Evolutionary conservation across 2,888 invertebrate species (phyloP), one percentile per base, ranked within the genome.

Genomic region (Drosophila silvestris): DNA sequence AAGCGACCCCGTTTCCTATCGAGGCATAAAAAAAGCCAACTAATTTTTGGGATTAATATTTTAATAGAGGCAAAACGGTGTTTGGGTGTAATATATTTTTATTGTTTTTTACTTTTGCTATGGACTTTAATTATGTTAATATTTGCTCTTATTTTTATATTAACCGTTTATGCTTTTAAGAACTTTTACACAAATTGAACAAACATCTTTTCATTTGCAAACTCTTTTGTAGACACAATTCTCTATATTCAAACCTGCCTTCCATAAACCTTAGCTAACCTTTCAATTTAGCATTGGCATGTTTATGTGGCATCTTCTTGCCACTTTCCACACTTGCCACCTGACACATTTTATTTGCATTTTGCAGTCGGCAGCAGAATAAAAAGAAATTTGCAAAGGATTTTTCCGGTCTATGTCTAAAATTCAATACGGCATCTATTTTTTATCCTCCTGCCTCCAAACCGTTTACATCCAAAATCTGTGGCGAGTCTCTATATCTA

Each of bases 391-490:
- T 16, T 5, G 26, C 26, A 26, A 26, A 26, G 16, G 12, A 14
- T 22, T 39, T 35, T 39, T 30, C 30, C 9, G 47, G 16, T n/a
- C 10, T 19, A 4, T 52, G 35, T 2, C 10, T 3, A 10, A n/a
- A 52, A 56, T 44, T 16, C 32, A 2, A 14, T 19, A 37, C 37
- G 44, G 10, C 14, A 12, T 37, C 32, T 57, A 28, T 50, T n/a
- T 28, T 51, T 26, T 41, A 51, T 32, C 7, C 3, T 12, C 32
- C n/a, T 53, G 2, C 5, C 3, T 6, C 1, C 7, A 39, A 28
- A 2, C 9, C 47, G 39, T 62, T 59, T 47, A 63, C 54, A 70
- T 5, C 19, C 61, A 61, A 84, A 89, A 87, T 84, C 90, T 82
- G 90, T 85, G 88, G 78, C 81, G 73, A 66, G 67, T 56, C 58